These are phyloP conservation scores for Dromococcyx pavoninus DNA, from an alignment of 2,797 vertebrate species.

Conservation along the genomic window DNA sequence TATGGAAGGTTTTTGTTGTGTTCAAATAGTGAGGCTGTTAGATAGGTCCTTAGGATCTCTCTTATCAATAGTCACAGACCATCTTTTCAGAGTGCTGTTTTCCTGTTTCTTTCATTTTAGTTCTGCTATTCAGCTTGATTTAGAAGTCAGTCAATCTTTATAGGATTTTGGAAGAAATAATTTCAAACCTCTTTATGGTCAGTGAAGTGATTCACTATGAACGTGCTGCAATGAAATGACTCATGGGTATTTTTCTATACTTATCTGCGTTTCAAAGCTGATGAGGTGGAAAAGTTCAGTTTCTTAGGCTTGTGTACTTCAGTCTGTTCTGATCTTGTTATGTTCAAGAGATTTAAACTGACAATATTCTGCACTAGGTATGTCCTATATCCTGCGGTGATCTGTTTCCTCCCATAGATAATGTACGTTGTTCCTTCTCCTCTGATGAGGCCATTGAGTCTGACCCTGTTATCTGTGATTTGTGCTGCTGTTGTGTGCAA, in stretches of 20 bases:
- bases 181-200: not conserved
- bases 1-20: not conserved
- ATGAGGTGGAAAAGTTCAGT: constrained; percentile 21
- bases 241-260: not conserved
- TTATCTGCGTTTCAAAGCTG: constrained; percentile 5
- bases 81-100: not conserved
- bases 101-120: not conserved
- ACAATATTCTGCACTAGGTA: not conserved
- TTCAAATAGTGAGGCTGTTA: not conserved
- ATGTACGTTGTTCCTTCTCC: not conserved
- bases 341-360: not conserved
- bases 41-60: not conserved
- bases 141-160: not conserved
- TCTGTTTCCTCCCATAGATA: not conserved
- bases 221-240: not conserved
- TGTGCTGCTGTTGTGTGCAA: not conserved
- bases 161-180: not conserved
- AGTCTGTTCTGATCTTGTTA: not conserved
- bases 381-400: not conserved
- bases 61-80: not conserved
- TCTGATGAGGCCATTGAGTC: accelerated
- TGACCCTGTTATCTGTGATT: not conserved
- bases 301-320: not conserved
- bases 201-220: not conserved
- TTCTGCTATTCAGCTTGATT: not conserved